phyloP scores from a whole-genome alignment of 2,888 invertebrate genomes.

The Cremastobaeus sp. region DNA sequence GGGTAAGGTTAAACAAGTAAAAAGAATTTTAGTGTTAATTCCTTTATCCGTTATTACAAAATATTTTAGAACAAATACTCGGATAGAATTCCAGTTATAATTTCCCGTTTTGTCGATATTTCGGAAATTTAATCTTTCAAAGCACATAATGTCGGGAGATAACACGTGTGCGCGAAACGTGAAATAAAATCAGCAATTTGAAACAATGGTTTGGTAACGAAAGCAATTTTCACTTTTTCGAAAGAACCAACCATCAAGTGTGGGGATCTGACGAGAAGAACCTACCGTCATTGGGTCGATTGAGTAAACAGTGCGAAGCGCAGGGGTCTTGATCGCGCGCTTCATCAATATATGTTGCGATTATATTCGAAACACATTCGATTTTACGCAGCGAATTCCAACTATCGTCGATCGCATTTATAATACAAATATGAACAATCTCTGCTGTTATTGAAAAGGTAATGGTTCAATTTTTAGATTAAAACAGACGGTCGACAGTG shows the following conservation, averaged over 20 bases:
- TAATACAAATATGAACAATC: conserved; percentile 51
- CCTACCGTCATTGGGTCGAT: conserved; percentile 64
- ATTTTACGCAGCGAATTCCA: conserved; percentile 34
- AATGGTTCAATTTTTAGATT: conserved; percentile 45
- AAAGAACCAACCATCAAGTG: conserved; percentile 15
- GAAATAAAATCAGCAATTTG: conserved; percentile 17
- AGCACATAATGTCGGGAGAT: too few species aligned
- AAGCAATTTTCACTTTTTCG: conserved; percentile 31
- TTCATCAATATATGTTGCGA: conserved; percentile 48
- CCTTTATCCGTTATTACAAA: too few species aligned
- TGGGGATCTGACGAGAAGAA: conserved; percentile 28
- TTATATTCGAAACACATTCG: conserved; percentile 44
- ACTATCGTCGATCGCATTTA: conserved; percentile 28
- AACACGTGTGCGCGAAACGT: too few species aligned
- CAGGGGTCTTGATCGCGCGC: conserved; percentile 65
- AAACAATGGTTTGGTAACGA: conserved; percentile 25
- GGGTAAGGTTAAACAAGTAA: too few species aligned
- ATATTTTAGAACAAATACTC: too few species aligned
- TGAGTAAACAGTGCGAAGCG: conserved; percentile 65
- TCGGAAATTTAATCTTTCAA: too few species aligned
- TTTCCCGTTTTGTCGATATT: too few species aligned
- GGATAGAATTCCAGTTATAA: too few species aligned
- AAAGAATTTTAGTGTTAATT: too few species aligned
- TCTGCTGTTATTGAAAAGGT: conserved; percentile 39
- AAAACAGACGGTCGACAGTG: too few species aligned